Conservation (phyloP, 2,113 vertebrate species). For the Psilopsiagon aymara region DNA sequence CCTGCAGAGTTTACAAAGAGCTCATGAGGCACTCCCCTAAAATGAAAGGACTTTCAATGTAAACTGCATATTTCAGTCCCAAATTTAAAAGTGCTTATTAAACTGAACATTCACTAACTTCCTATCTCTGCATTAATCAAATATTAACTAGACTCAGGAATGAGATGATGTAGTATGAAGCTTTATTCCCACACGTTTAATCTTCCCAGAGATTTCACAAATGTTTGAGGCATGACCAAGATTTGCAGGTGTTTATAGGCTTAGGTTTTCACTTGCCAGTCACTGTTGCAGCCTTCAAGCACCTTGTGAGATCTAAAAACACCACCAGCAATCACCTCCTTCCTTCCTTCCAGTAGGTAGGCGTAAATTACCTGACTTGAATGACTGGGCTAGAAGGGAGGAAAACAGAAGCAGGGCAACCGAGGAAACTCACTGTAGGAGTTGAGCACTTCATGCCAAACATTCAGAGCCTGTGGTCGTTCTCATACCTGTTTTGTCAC, state of each 20-base stretch:
- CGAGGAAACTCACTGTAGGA: neutral
- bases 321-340: neutral
- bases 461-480: neutral
- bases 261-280: constrained; percentile 26
- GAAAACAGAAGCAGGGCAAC: neutral
- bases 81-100: neutral
- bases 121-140: constrained; percentile 34
- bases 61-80: neutral
- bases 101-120: neutral
- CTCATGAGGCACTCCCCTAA: neutral
- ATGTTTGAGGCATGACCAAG: constrained; percentile 11
- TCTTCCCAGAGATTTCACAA: constrained; percentile 1
- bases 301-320: constrained; percentile 27
- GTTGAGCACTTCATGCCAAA: fast-evolving
- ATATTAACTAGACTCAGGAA: constrained; percentile 8
- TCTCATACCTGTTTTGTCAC: neutral
- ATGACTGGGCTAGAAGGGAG: neutral
- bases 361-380: neutral
- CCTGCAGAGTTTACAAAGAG: neutral
- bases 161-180: neutral
- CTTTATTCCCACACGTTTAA: neutral
- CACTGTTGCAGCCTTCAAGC: fast-evolving
- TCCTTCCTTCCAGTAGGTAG: neutral
- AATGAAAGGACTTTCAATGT: neutral
- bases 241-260: constrained; percentile 25